phyloP scores from a whole-genome alignment of 1,140 invertebrate genomes.

The Limonius californicus region DNA sequence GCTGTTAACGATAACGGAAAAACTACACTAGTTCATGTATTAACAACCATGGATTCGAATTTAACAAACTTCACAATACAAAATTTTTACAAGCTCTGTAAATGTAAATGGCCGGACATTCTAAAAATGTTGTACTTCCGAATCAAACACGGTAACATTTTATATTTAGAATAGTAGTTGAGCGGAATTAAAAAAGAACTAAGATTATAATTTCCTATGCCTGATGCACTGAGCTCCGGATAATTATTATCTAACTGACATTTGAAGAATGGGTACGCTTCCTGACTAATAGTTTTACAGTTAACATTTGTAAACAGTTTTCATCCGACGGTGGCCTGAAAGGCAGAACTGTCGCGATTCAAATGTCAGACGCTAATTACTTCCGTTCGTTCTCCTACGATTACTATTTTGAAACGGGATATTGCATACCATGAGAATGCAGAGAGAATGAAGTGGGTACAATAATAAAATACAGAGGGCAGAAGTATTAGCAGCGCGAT shows the following conservation, averaged over 20 bases:
- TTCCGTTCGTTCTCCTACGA: neutral
- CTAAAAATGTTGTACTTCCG: no score
- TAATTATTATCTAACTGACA: neutral
- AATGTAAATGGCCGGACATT: no score
- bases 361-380: slow-evolving; percentile 5
- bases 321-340: neutral
- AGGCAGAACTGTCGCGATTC: neutral
- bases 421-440: neutral
- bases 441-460: neutral
- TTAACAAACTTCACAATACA: no score
- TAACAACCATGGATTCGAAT: no score
- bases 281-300: neutral
- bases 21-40: no score
- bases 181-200: no score
- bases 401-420: slow-evolving; percentile 3
- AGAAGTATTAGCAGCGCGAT: neutral
- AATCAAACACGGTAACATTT: no score
- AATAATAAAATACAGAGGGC: neutral
- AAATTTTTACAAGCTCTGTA: no score
- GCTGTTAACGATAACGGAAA: no score
- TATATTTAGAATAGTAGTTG: no score
- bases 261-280: neutral
- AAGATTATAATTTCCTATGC: no score
- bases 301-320: slow-evolving; percentile 7
- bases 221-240: no score